These are phyloP conservation scores for Incurvaria masculella DNA, from an alignment of 2,888 invertebrate genomes.

Conservation along the genomic window DNA sequence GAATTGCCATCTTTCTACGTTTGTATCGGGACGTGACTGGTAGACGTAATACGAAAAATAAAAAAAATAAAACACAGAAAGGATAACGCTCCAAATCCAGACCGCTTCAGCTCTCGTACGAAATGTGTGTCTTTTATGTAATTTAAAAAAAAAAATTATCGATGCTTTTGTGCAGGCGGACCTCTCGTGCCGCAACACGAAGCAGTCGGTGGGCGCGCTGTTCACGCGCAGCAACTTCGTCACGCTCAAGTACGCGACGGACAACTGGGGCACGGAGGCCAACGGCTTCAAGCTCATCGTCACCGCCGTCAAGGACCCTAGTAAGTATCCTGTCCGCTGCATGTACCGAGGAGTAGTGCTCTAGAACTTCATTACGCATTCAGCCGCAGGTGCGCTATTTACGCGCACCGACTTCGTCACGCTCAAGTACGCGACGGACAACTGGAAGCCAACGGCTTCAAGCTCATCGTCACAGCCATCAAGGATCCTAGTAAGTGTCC, in stretches of 20 bases:
- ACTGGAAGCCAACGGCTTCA: conserved; percentile 90
- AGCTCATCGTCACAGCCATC: conserved; percentile 89
- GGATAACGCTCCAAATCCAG: too few relatives aligned
- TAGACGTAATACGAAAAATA: too few relatives aligned
- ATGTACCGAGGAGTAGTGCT: too few relatives aligned
- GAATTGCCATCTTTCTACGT: too few relatives aligned
- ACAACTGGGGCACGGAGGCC: conserved; percentile 88
- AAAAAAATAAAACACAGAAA: too few relatives aligned
- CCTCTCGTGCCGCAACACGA: conserved; percentile 87
- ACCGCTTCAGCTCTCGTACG: too few relatives aligned
- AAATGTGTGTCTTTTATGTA: conserved; percentile 10
- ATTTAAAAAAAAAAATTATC: conserved; percentile 7
- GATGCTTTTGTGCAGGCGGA: conserved; percentile 69
- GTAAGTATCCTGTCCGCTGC: conserved; percentile 77
- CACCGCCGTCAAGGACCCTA: conserved; percentile 91
- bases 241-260: conserved; percentile 90
- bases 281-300: conserved; percentile 92
- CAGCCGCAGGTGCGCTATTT: conserved; percentile 83
- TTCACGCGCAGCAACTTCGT: conserved; percentile 93
- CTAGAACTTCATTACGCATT: conserved; percentile 87
- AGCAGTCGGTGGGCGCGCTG: conserved; percentile 82
- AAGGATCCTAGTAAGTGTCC: conserved; percentile 86
- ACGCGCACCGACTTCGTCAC: conserved; percentile 93
- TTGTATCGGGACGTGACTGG: too few relatives aligned
- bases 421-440: conserved; percentile 89